phyloP scores from a whole-genome alignment of 2,888 invertebrate species.

The Dexiosoma caninum region DNA sequence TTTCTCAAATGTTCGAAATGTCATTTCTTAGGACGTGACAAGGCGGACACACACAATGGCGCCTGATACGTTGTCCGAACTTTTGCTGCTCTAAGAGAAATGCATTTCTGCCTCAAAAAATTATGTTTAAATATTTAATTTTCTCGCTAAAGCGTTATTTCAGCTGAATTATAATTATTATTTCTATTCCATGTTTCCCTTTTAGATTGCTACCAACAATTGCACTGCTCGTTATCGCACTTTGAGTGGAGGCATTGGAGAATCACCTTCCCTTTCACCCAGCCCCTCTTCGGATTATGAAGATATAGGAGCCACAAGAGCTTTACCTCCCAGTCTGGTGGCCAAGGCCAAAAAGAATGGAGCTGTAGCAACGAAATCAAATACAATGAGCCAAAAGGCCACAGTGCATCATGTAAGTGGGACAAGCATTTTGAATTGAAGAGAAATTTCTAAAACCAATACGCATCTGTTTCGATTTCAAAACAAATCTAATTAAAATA shows the following conservation, averaged over 20 bases:
- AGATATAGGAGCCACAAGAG: conserved; percentile 81
- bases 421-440: neutral
- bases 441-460: neutral
- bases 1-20: no score
- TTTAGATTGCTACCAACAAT: conserved; percentile 78
- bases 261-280: conserved; percentile 80
- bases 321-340: conserved; percentile 73
- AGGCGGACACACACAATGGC: no score
- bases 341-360: conserved; percentile 77
- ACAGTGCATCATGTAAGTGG: conserved; percentile 82
- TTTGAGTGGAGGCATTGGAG: conserved; percentile 81
- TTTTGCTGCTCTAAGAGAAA: no score
- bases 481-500: neutral
- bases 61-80: no score
- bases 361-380: conserved; percentile 75
- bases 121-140: neutral
- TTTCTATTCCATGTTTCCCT: neutral
- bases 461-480: neutral
- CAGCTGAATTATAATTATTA: no score
- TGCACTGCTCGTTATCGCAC: conserved; percentile 78
- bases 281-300: conserved; percentile 85
- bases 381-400: conserved; percentile 81
- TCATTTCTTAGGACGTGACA: no score
- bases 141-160: no score
- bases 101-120: no score